phyloP scores from a whole-genome alignment of 2,797 vertebrate genomes.

The Sylvia borin region DNA sequence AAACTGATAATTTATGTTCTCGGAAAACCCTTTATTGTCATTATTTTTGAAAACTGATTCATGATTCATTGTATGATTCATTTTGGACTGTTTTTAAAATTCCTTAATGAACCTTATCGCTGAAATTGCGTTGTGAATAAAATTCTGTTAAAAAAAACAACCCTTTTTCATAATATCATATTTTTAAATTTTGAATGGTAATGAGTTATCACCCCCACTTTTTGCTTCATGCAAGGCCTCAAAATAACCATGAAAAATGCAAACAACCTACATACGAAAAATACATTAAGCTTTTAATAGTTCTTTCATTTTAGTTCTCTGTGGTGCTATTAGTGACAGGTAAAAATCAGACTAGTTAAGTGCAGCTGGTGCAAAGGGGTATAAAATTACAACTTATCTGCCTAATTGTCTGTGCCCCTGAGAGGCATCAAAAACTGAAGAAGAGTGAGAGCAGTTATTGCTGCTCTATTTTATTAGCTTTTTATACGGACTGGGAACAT shows the following conservation, averaged over 20 bases:
- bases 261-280: slow-evolving; percentile 44
- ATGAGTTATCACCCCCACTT: slow-evolving; percentile 7
- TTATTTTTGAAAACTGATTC: not conserved
- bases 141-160: not conserved
- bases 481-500: not conserved
- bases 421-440: slow-evolving; percentile 15
- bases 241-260: slow-evolving; percentile 39
- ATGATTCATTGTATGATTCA: not conserved
- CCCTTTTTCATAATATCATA: not conserved
- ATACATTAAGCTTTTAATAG: slow-evolving; percentile 31
- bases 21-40: not conserved
- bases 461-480: not conserved
- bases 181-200: not conserved
- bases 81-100: not conserved
- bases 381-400: slow-evolving; percentile 23
- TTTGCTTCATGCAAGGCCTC: not conserved
- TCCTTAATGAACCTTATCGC: not conserved
- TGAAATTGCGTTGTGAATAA: not conserved
- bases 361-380: slow-evolving; percentile 1
- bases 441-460: not conserved
- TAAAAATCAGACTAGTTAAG: slow-evolving; percentile 38
- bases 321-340: slow-evolving; percentile 21
- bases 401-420: not conserved
- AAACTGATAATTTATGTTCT: not conserved
- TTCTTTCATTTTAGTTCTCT: slow-evolving; percentile 17